Evolutionary conservation across 2,888 invertebrate genomes (phyloP), one percentile per base, ranked within the genome.

Genomic region (Melieria omissa): DNA sequence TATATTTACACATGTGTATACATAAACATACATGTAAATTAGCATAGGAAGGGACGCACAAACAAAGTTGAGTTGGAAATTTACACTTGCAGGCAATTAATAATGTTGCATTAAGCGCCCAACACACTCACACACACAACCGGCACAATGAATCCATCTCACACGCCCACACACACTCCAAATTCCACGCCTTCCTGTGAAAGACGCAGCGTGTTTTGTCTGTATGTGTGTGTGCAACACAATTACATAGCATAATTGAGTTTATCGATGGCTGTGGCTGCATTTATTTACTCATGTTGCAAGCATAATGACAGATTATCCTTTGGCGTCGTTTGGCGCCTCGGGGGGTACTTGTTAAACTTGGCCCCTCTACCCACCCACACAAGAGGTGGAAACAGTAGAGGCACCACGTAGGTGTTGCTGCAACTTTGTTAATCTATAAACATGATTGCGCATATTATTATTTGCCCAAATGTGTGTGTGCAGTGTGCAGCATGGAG

Each of bases 61-160:
- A 54, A 54, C 60, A 52, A 10, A 61, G 14, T 14, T 8, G 44
- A 71, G 68, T 52, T 73, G 61, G 63, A 81, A 78, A 74, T 81
- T 81, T 82, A 81, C 83, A 83, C 83, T 80, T 83, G 79, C 80
- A 83, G 80, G 83, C 84, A 83, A 83, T 83, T 83, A 82, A 84
- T 83, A 83, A 83, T 82, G 79, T 81, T 80, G 83, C 81, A 84
- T 83, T 83, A 84, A 80, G 78, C 77, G 55, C 42, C 54, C 54
- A 54, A 29, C 55, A 3, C 44, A 47, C 70, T 45, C 67, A 45
- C 46, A 63, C 58, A 29, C 29, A 29, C 29, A 16, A 29, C 29
- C 2, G 1, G 3, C 29, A 1, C 29, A 29, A 29, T 29, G 29
- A 29, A 1, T 29, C 29, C 29, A 29, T 1, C 29, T 41, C 7